Percentiles rank a stretch among this genome's conserved stretches.
Conservation (phyloP, 2,888 invertebrate species). For the Acanthosepion lycidas region DNA sequence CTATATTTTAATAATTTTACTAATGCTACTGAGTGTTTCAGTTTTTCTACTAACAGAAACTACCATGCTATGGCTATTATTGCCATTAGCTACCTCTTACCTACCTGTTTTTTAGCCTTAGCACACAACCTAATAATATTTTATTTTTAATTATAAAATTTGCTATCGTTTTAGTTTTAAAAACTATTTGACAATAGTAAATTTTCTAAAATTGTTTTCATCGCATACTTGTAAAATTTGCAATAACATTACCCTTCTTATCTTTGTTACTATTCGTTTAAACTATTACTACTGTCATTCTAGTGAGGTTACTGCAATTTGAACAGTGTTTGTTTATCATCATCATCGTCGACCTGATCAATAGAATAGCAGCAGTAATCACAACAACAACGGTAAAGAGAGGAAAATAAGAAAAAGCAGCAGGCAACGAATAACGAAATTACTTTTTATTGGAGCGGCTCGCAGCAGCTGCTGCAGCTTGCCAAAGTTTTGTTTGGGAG, state of each 20-base stretch:
- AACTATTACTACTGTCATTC: no score
- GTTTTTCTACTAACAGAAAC: no score
- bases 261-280: no score
- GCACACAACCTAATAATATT: no score
- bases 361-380: not conserved
- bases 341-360: not conserved
- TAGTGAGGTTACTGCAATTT: not conserved
- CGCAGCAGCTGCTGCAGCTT: constrained; percentile 6
- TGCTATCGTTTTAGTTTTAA: no score
- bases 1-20: no score
- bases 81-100: no score
- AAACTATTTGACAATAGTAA: no score
- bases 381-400: not conserved
- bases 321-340: not conserved
- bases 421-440: not conserved
- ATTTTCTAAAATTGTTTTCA: not conserved
- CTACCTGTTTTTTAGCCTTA: no score
- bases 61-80: no score
- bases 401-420: not conserved
- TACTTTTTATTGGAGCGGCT: not conserved
- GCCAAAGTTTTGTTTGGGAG: not conserved
- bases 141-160: no score
- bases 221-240: not conserved
- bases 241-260: not conserved
- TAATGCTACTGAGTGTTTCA: no score